phyloP scores from a whole-genome alignment of 2,888 invertebrate species.

The Hyppa rectilinea region DNA sequence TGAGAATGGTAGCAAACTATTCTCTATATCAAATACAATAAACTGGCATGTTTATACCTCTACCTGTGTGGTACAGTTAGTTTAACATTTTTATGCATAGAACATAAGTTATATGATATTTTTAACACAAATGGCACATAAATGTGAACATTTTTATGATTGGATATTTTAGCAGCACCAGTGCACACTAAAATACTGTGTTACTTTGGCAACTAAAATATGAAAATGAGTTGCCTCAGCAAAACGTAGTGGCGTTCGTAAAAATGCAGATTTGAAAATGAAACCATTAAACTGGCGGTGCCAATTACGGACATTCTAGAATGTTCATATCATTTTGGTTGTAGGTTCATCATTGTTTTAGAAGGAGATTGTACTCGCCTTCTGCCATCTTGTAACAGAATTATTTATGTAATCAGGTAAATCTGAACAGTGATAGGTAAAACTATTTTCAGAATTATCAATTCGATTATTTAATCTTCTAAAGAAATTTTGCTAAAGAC shows the following conservation, averaged over 20 bases:
- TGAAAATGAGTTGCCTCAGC: conserved; percentile 60
- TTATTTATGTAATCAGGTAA: not conserved
- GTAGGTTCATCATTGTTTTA: not conserved
- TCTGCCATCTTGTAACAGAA: no score
- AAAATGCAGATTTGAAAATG: conserved; percentile 65
- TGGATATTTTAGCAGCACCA: conserved; percentile 30
- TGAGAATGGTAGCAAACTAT: not conserved
- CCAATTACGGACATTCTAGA: conserved; percentile 46
- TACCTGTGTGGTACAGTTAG: not conserved
- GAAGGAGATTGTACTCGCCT: no score
- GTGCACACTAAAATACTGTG: conserved; percentile 33
- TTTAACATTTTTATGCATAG: not conserved
- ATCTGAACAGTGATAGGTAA: no score
- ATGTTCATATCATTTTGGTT: conserved; percentile 29
- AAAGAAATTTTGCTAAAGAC: not conserved
- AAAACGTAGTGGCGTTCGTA: conserved; percentile 53
- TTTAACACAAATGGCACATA: not conserved
- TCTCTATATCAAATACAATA: not conserved
- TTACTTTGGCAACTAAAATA: conserved; percentile 60
- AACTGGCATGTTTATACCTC: not conserved
- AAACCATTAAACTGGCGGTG: conserved; percentile 60
- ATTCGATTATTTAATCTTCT: not conserved
- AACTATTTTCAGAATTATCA: no score
- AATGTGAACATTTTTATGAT: conserved; percentile 19
- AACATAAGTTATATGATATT: not conserved